phyloP scores from a whole-genome alignment of 2,888 invertebrate species.

The Clusia tigrina region DNA sequence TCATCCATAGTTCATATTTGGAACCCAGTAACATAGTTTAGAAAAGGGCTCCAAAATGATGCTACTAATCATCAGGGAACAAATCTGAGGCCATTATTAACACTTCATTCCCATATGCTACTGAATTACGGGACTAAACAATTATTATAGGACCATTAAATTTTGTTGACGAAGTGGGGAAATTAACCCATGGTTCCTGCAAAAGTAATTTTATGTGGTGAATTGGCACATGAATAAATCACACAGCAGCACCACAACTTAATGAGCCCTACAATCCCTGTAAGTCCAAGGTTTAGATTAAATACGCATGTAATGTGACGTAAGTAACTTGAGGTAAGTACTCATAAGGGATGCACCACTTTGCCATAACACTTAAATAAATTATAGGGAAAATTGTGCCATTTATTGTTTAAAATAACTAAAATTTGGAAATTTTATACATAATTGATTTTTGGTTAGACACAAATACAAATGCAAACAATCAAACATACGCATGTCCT shows the following conservation, averaged over 20 bases:
- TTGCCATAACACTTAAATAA: slow-evolving; percentile 45
- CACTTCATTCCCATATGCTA: too few species aligned
- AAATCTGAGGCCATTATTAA: too few species aligned
- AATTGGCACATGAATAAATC: slow-evolving; percentile 41
- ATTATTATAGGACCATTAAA: too few species aligned
- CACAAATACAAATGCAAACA: too few species aligned
- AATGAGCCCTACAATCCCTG: slow-evolving; percentile 51
- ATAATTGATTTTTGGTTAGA: slow-evolving; percentile 57
- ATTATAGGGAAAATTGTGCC: slow-evolving; percentile 53
- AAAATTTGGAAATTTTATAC: slow-evolving; percentile 58
- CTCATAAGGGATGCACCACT: slow-evolving; percentile 26
- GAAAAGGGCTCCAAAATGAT: too few species aligned
- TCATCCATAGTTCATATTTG: too few species aligned
- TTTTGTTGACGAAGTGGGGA: too few species aligned
- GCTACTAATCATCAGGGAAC: too few species aligned
- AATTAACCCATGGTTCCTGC: not conserved
- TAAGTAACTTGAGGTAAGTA: slow-evolving; percentile 44
- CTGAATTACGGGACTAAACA: too few species aligned
- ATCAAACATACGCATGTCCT: too few species aligned
- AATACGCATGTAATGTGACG: slow-evolving; percentile 36
- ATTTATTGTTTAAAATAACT: slow-evolving; percentile 40
- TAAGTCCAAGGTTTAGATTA: slow-evolving; percentile 43
- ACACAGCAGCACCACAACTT: slow-evolving; percentile 49
- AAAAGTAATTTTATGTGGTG: too few species aligned
- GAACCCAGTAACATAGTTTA: too few species aligned